A percentile compares a stretch with the other conserved stretches of the same genome.
Evolutionary conservation across 2,888 invertebrate species (phyloP).

Genomic region (Mechanitis messenoides): DNA sequence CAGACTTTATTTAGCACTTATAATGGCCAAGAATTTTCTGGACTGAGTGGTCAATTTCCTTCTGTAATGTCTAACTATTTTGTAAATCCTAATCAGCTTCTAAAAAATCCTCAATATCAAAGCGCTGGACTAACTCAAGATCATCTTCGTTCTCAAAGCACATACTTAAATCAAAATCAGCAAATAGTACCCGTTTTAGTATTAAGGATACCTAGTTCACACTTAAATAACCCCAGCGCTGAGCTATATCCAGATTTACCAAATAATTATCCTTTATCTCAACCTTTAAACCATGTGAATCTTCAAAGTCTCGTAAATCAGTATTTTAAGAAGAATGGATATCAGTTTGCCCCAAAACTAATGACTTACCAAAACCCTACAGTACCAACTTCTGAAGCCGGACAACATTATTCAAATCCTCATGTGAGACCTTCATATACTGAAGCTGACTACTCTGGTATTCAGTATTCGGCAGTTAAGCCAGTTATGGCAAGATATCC

Average conservation of each 20-base stretch:
- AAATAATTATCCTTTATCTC: conserved; percentile 71
- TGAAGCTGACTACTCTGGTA: conserved; percentile 62
- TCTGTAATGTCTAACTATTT: conserved; percentile 69
- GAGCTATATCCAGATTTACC: conserved; percentile 76
- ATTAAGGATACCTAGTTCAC: conserved; percentile 75
- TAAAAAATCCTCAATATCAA: conserved; percentile 68
- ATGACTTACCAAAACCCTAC: conserved; percentile 51
- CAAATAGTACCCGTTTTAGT: conserved; percentile 77
- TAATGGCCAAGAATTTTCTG: conserved; percentile 65
- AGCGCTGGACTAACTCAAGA: conserved; percentile 69
- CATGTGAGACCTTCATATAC: conserved; percentile 64
- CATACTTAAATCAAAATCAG: conserved; percentile 55
- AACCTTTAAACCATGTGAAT: conserved; percentile 73
- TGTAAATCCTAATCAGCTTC: conserved; percentile 61
- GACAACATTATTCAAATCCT: conserved; percentile 59
- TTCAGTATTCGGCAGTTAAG: conserved; percentile 68
- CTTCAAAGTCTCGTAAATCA: conserved; percentile 73
- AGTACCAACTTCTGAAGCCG: conserved; percentile 36
- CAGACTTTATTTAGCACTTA: conserved; percentile 68
- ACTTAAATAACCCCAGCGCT: conserved; percentile 69
- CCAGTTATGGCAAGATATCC: conserved; percentile 71
- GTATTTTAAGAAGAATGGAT: conserved; percentile 70
- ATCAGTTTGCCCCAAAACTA: conserved; percentile 58
- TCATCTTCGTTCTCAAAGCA: conserved; percentile 58
- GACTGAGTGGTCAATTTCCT: conserved; percentile 65